These are phyloP conservation scores for Drosophila littoralis DNA, from an alignment of 1,140 invertebrate species.

Conservation along the genomic window DNA sequence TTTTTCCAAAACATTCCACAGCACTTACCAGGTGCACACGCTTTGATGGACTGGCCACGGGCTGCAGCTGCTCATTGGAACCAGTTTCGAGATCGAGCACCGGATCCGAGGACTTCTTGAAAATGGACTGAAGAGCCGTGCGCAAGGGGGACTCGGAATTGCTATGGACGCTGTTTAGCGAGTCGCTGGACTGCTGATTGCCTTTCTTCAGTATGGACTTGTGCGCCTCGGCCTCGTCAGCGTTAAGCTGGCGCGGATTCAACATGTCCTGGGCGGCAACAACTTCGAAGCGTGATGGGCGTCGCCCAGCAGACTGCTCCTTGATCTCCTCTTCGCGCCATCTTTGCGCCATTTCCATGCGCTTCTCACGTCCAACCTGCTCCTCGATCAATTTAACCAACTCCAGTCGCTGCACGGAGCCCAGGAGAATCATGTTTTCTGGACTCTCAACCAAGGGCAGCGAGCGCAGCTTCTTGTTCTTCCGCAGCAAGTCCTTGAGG, in stretches of 20 bases:
- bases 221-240: conserved; percentile 82
- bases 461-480: conserved; percentile 87
- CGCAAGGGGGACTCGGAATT: conserved; percentile 90
- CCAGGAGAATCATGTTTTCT: conserved; percentile 96
- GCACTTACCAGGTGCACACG: conserved; percentile 87
- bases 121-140: conserved; percentile 94
- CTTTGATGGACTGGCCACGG: conserved; percentile 87
- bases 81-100: conserved; percentile 87
- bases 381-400: conserved; percentile 94
- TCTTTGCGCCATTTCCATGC: conserved; percentile 89
- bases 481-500: conserved; percentile 91
- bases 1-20: too few relatives aligned
- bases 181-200: conserved; percentile 87
- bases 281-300: conserved; percentile 89
- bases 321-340: conserved; percentile 85
- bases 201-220: conserved; percentile 97
- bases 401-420: conserved; percentile 95
- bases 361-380: conserved; percentile 93
- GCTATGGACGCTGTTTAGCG: conserved; percentile 89
- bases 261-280: conserved; percentile 86
- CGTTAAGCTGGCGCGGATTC: conserved; percentile 80
- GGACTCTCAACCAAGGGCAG: conserved; percentile 96
- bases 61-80: conserved; percentile 42
- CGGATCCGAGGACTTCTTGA: conserved; percentile 92
- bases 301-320: conserved; percentile 84